These are phyloP conservation scores for Paramacrobiotus metropolitanus DNA, from an alignment of 1,140 invertebrate species.

Conservation along the genomic window DNA sequence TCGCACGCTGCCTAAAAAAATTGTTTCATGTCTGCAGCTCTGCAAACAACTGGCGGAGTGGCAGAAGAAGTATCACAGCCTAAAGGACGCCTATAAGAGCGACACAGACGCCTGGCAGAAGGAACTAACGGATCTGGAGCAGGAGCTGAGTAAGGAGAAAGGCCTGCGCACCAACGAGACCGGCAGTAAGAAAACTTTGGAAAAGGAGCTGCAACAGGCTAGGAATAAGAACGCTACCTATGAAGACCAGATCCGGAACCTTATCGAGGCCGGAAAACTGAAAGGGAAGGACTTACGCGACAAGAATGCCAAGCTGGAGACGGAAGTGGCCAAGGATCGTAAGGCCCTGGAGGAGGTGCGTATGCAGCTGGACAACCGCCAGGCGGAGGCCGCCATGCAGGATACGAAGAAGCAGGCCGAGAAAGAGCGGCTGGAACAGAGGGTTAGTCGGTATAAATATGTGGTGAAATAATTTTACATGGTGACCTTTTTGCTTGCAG, in stretches of 20 bases:
- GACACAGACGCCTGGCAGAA: conserved; percentile 4
- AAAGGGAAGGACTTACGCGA: conserved; percentile 28
- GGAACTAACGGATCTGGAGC: neutral
- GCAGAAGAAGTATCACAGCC: conserved; percentile 5
- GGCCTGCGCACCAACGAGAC: neutral
- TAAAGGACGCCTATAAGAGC: neutral
- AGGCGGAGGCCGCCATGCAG: conserved; percentile 4
- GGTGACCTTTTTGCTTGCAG: no score
- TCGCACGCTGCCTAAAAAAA: neutral
- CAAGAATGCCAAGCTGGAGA: conserved; percentile 36
- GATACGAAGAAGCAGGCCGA: conserved; percentile 20
- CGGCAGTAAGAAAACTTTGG: neutral
- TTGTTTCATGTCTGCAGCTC: neutral
- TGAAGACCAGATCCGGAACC: conserved; percentile 2
- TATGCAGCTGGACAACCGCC: neutral
- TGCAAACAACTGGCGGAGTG: neutral
- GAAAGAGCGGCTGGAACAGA: conserved; percentile 11
- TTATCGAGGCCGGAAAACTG: conserved; percentile 14
- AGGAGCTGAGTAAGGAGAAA: neutral
- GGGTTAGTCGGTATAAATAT: no score
- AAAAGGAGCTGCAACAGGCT: neutral
- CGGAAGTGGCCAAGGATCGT: conserved; percentile 30
- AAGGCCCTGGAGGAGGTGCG: conserved; percentile 11
- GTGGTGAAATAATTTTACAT: no score
- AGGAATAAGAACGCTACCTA: neutral